Evolutionary conservation across 2,888 invertebrate genomes (phyloP).

Genomic region (Folsomia manolachei): DNA sequence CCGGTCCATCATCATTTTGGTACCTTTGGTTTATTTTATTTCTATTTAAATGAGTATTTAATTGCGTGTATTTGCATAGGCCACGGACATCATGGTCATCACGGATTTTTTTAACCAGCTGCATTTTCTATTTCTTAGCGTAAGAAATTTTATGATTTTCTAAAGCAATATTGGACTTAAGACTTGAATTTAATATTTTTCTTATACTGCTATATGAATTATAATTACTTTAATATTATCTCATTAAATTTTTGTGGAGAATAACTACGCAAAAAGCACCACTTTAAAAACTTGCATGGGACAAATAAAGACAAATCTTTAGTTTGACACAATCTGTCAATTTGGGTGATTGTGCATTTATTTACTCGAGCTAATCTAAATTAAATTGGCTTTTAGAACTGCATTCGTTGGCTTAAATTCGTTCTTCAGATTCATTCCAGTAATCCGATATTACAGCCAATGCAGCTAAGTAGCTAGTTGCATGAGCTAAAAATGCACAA

Average conservation of each 20-base stretch:
- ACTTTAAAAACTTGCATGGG: too few relatives aligned
- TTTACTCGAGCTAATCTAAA: neutral
- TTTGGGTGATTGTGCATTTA: neutral
- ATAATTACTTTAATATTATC: too few relatives aligned
- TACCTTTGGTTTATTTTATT: too few relatives aligned
- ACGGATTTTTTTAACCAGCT: neutral
- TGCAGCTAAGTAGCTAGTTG: slow-evolving; percentile 3
- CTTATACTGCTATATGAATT: too few relatives aligned
- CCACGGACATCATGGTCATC: neutral
- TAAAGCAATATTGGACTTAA: too few relatives aligned
- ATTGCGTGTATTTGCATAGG: too few relatives aligned
- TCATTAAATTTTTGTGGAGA: too few relatives aligned
- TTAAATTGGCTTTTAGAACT: neutral
- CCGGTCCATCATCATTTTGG: neutral
- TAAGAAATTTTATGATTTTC: too few relatives aligned
- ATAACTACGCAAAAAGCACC: too few relatives aligned
- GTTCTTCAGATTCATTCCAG: neutral
- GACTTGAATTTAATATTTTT: too few relatives aligned
- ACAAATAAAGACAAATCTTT: neutral
- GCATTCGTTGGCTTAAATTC: neutral
- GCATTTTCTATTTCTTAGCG: neutral
- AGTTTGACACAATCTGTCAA: neutral
- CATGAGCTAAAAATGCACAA: neutral
- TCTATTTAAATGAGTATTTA: too few relatives aligned
- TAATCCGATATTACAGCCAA: neutral